A percentile compares a stretch with the other conserved stretches of the same genome.
Evolutionary conservation across 1,140 invertebrate species (phyloP).

Genomic region (Pseudomyrmex concolor): DNA sequence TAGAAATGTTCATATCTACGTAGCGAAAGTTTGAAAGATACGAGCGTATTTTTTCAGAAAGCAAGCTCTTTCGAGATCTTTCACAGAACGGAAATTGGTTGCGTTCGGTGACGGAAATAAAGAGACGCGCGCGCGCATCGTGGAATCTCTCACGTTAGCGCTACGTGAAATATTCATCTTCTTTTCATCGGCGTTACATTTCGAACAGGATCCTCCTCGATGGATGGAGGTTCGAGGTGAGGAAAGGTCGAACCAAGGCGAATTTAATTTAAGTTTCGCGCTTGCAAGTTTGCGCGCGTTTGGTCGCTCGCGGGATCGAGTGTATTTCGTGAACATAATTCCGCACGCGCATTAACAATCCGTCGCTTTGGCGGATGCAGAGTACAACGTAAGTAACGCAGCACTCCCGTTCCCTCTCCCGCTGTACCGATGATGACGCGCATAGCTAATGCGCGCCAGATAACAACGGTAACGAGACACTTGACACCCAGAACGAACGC

Average conservation of each 20-base stretch:
- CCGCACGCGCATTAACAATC: slow-evolving; percentile 11
- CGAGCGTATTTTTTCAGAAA: not conserved
- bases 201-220: slow-evolving; percentile 10
- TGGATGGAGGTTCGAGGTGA: not conserved
- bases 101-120: slow-evolving; percentile 36
- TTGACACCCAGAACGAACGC: slow-evolving; percentile 61
- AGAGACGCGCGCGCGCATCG: slow-evolving; percentile 4
- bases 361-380: slow-evolving; percentile 2
- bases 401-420: not conserved
- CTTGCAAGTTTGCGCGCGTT: slow-evolving; percentile 7
- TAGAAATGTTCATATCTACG: no score
- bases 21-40: no score
- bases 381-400: not conserved
- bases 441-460: slow-evolving; percentile 46
- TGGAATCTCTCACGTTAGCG: slow-evolving; percentile 14
- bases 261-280: slow-evolving; percentile 55
- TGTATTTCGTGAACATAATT: slow-evolving; percentile 25
- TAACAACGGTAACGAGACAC: slow-evolving; percentile 72
- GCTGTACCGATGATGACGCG: not conserved
- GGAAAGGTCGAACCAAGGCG: not conserved
- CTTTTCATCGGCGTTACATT: slow-evolving; percentile 37
- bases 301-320: not conserved
- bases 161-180: slow-evolving; percentile 53
- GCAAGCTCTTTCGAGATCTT: not conserved
- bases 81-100: slow-evolving; percentile 30